Base-by-base conservation (phyloP, 2,888 invertebrate species). In the Hypsopygia costalis region DNA sequence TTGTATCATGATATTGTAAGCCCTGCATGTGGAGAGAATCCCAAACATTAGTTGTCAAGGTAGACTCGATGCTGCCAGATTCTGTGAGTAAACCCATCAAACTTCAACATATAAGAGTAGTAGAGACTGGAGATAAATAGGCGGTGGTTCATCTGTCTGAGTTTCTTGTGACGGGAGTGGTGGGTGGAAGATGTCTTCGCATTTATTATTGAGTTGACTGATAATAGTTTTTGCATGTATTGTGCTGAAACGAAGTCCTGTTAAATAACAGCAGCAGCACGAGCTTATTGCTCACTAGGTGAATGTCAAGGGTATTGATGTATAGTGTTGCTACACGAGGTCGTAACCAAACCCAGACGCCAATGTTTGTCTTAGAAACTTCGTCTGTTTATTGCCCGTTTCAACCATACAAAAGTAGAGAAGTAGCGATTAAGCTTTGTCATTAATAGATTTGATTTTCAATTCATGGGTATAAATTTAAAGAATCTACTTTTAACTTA, bases 271-370 rank as follows among this genome's bases (percentile, higher is more conserved):
- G 32, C 20, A 32, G 32, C 20, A 8, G 9, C 7, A 25, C 32
- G 32, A 32, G n/a, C 32, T 32, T 32, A 32, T 1, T n/a, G 8
- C 22, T 34, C 34, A 11, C 21, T 6, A 21, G 22, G 11, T 11
- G 34, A 25, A 34, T 34, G 34, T 34, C 34, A 34, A 34, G 34
- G 34, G 25, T 25, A 25, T 25, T 25, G 25, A 25, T 7, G 25
- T 25, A 25, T 25, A 6, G 12, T 4, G 32, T 32, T 32, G 32
- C 20, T 32, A 32, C 16, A 32, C 6, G 32, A 8, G 32, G 16
- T 32, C 32, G 32, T 32, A 16, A 16, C 20, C 20, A 20, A 6
- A 20, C 16, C 9, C 20, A 32, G 16, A 32, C 32, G 32, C 22
- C 8, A 12, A n/a, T 27, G 27, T 27, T 35, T 35, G 27, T 27